A percentile compares a stretch with the other conserved stretches of the same genome.
Conservation (phyloP, 1,140 invertebrate species). For the Drosophila asahinai region DNA sequence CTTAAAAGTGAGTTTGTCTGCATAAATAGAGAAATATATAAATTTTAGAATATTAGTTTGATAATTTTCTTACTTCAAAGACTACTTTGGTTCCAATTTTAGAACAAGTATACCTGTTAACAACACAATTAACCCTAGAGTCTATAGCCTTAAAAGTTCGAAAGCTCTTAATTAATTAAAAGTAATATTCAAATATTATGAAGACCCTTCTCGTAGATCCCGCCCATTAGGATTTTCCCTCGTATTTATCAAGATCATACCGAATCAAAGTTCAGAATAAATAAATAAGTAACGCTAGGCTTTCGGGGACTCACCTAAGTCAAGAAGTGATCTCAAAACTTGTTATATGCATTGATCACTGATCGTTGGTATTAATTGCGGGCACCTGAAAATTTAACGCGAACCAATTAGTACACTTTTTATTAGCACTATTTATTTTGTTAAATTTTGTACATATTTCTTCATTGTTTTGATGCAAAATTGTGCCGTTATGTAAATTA, state of each 20-base stretch:
- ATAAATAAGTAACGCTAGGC: constrained; percentile 1
- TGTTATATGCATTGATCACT: constrained; percentile 45
- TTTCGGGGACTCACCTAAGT: constrained; percentile 39
- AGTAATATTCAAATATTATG: constrained; percentile 2
- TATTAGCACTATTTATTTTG: neutral
- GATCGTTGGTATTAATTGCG: constrained; percentile 16
- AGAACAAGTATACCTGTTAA: neutral
- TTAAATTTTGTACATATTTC: constrained; percentile 11
- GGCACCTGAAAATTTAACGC: constrained; percentile 40
- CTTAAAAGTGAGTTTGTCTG: no score
- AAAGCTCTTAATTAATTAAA: neutral
- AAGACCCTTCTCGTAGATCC: constrained; percentile 5
- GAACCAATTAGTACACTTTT: constrained; percentile 26
- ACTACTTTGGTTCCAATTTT: no score
- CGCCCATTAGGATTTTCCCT: constrained; percentile 26
- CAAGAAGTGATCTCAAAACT: constrained; percentile 43
- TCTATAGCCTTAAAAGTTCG: neutral
- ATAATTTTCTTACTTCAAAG: no score
- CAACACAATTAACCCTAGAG: neutral
- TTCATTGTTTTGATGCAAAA: constrained; percentile 10
- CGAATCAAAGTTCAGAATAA: constrained; percentile 16
- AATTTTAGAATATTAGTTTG: no score
- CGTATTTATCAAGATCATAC: constrained; percentile 1
- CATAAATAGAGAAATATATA: no score
- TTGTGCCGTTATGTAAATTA: constrained; percentile 58